Evolutionary conservation across 2,113 vertebrate genomes (phyloP), one percentile per base, ranked within the genome.

Genomic region (Cololabis saira): DNA sequence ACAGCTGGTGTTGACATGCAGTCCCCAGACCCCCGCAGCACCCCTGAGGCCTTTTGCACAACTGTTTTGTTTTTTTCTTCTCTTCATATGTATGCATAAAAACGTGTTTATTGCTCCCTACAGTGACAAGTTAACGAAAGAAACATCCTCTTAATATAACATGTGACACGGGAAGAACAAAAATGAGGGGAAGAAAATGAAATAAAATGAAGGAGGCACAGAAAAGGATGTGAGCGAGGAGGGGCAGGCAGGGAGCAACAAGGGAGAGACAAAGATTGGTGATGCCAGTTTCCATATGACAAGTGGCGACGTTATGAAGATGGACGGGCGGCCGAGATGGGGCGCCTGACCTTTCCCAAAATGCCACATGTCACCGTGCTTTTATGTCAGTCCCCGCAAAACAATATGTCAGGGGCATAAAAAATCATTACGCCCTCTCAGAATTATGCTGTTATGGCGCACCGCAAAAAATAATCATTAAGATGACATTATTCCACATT

Each of bases 341-440:
- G 92, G 91, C 92, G 93, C 90, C 90, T 97, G 97, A 99, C 97
- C 96, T 99, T 99, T 99, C 95, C 95, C 95, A 98, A 99, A 91
- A 99, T 98, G 97, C 95, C 97, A 99, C 96, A 95, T 97, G 96
- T 97, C 97, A 98, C 92, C 84, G 91, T 94, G 95, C 96, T 96
- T 98, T 98, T 98, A 98, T 96, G 96, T 99, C 96, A 97, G 95
- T 95, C 94, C 92, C 94, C 87, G 94, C 96, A 96, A 96, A 95
- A 98, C 96, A 97, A 95, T 96, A 96, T 96, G 95, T 96, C 96
- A 97, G 91, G 94, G 95, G 93, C 96, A 98, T 97, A 97, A 97
- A 94, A 98, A 97, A 98, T 96, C 95, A 92, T 95, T 98, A 96
- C 94, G 92, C 94, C 93, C 95, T 93, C 80, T 60, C 87, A 95